Conservation (phyloP, 53 echinoderm and acorn worm species). For the Echinometra lucunter region DNA sequence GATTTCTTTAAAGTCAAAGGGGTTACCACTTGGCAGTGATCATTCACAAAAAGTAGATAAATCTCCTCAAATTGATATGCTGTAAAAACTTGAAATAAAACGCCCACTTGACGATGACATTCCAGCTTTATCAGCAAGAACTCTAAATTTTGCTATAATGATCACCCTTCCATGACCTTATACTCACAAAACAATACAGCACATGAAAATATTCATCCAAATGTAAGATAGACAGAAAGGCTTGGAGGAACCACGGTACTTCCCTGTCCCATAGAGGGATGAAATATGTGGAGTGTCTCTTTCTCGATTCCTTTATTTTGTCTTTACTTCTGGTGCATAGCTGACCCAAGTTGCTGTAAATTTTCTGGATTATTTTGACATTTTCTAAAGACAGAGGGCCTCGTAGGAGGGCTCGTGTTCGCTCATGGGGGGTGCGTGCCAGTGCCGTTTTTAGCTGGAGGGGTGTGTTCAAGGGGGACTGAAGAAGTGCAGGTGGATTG, state of each 20-base stretch:
- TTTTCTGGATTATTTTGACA: constrained; percentile 64
- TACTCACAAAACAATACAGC: not conserved
- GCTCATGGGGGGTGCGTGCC: constrained; percentile 43
- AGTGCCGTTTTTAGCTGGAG: constrained; percentile 35
- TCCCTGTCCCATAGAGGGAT: not conserved
- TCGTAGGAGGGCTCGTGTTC: constrained; percentile 55
- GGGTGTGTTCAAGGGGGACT: constrained; percentile 10
- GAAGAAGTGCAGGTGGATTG: constrained; percentile 2
- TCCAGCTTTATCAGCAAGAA: constrained; percentile 50
- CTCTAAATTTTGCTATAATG: not conserved
- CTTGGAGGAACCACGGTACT: not conserved
- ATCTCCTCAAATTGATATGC: not conserved
- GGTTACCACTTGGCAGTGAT: constrained; percentile 8
- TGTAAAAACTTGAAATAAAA: constrained; percentile 27
- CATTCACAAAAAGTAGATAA: constrained; percentile 30
- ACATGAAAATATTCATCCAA: constrained; percentile 19
- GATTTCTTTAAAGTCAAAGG: not conserved
- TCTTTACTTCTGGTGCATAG: not conserved
- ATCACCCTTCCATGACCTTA: not conserved
- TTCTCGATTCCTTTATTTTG: not conserved
- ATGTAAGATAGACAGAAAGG: not conserved
- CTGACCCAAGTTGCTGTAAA: constrained; percentile 41
- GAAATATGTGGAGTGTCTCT: constrained; percentile 35
- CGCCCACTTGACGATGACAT: constrained; percentile 20
- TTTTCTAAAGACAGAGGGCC: constrained; percentile 52